These are phyloP conservation scores for Corynorhinus townsendii DNA, from an alignment of 2,113 vertebrate species.

Conservation along the genomic window DNA sequence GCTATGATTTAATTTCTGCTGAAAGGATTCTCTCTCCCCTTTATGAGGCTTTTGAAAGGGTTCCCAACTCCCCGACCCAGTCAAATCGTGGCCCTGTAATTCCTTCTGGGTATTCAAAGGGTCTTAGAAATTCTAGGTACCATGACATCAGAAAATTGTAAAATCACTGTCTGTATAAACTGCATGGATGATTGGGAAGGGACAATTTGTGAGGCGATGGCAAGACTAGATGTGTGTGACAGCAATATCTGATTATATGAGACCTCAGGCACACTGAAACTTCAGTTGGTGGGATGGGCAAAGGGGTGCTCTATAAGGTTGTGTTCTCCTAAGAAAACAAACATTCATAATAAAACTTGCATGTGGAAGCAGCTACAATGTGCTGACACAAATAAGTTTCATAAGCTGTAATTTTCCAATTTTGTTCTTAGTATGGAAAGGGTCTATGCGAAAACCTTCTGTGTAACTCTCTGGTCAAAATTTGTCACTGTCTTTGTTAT, in stretches of 20 bases:
- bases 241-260: slow-evolving; percentile 21
- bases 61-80: neutral
- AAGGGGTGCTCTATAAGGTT: neutral
- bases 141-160: slow-evolving; percentile 51
- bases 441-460: neutral
- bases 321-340: slow-evolving; percentile 36
- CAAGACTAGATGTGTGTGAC: slow-evolving; percentile 38
- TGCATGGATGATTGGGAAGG: neutral
- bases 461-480: slow-evolving; percentile 11
- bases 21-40: slow-evolving; percentile 56
- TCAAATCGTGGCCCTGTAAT: slow-evolving; percentile 34
- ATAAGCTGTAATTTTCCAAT: neutral
- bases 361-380: neutral
- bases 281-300: neutral
- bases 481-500: neutral
- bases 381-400: neutral
- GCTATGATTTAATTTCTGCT: slow-evolving; percentile 75
- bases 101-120: slow-evolving; percentile 49
- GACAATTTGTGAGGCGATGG: slow-evolving; percentile 26
- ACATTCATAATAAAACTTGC: neutral
- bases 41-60: slow-evolving; percentile 42
- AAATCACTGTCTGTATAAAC: slow-evolving; percentile 37
- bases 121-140: slow-evolving; percentile 23
- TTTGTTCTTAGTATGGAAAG: slow-evolving; percentile 3
- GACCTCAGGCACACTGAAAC: neutral